phyloP scores from a whole-genome alignment of 1,140 invertebrate species.

The Drosophila subpulchrella region DNA sequence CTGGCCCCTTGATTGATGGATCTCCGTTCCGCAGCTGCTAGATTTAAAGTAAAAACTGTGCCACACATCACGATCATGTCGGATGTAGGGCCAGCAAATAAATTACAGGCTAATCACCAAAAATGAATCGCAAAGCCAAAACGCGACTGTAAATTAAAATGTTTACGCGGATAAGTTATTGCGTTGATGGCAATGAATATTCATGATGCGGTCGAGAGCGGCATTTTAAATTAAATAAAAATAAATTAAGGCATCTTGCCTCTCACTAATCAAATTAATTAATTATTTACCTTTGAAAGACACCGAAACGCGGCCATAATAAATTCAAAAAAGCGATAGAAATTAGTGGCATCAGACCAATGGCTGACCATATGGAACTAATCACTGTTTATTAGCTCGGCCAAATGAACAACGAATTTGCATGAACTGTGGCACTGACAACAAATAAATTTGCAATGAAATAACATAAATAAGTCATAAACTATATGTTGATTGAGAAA shows the following conservation, averaged over 20 bases:
- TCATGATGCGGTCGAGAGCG: slow-evolving; percentile 39
- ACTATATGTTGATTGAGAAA: slow-evolving; percentile 10
- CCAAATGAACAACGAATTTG: slow-evolving; percentile 35
- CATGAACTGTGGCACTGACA: slow-evolving; percentile 23
- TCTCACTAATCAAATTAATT: slow-evolving; percentile 72
- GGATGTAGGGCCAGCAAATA: slow-evolving; percentile 46
- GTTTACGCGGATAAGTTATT: slow-evolving; percentile 71
- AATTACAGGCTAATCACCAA: slow-evolving; percentile 71
- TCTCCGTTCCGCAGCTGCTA: slow-evolving; percentile 19
- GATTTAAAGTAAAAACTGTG: slow-evolving; percentile 19
- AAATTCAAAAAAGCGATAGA: slow-evolving; percentile 70
- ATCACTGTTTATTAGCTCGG: slow-evolving; percentile 69
- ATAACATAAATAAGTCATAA: slow-evolving; percentile 70
- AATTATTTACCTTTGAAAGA: slow-evolving; percentile 66
- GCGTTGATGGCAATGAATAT: slow-evolving; percentile 67
- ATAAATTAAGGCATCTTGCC: slow-evolving; percentile 60
- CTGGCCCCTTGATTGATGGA: slow-evolving; percentile 57
- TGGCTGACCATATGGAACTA: slow-evolving; percentile 59
- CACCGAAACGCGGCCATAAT: slow-evolving; percentile 56
- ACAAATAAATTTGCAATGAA: slow-evolving; percentile 60
- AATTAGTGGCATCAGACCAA: slow-evolving; percentile 61
- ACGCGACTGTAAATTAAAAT: slow-evolving; percentile 74
- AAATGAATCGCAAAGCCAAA: slow-evolving; percentile 69
- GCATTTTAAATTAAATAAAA: slow-evolving; percentile 66
- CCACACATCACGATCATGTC: slow-evolving; percentile 37